Evolutionary conservation across 2,113 vertebrate genomes (phyloP).

Genomic region (Entomyzon cyanotis): DNA sequence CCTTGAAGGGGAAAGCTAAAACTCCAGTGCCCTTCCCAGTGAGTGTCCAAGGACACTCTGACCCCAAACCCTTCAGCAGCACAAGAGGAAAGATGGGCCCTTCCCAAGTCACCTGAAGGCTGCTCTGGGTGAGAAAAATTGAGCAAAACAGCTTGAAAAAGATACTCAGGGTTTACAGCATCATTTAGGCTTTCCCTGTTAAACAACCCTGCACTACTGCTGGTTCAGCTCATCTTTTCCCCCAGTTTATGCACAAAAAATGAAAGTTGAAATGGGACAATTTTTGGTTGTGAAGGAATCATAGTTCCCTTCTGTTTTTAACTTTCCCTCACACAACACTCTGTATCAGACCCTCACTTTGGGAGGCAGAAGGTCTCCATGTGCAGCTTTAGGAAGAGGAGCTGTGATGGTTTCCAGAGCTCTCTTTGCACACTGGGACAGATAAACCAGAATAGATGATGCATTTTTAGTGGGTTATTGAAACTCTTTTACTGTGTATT

Average conservation of each 20-base stretch:
- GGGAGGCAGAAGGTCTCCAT: not conserved
- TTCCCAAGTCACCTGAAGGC: not conserved
- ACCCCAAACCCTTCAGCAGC: not conserved
- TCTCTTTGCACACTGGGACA: not conserved
- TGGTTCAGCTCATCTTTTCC: not conserved
- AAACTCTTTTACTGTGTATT: not conserved
- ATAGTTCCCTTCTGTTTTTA: not conserved
- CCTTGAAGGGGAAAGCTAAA: not conserved
- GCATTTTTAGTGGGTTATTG: not conserved
- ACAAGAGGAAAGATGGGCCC: not conserved
- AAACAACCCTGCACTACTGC: not conserved
- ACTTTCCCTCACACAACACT: not conserved
- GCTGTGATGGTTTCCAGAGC: not conserved
- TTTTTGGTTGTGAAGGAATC: not conserved
- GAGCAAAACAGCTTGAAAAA: not conserved
- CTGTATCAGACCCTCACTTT: not conserved
- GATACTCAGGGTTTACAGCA: not conserved
- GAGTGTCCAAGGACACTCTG: not conserved
- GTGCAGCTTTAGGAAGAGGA: not conserved
- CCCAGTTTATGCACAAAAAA: not conserved
- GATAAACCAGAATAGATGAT: not conserved
- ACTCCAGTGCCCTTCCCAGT: not conserved
- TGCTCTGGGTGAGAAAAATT: not conserved
- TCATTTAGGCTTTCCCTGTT: not conserved
- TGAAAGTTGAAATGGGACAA: not conserved